Conservation (phyloP, 2,888 invertebrate genomes). For the Rhimphoctona megacephalus region DNA sequence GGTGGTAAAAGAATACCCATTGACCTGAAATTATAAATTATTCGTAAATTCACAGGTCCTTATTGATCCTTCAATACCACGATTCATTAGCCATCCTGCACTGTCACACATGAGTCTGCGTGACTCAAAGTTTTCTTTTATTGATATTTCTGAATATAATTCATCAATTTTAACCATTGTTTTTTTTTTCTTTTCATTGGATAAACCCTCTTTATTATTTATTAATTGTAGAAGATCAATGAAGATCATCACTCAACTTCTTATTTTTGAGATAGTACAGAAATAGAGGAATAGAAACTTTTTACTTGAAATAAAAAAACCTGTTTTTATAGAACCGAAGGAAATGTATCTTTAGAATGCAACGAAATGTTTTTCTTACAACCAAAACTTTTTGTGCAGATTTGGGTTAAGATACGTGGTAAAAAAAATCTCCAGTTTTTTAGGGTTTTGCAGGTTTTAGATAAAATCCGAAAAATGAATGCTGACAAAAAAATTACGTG, state of each 20-base stretch:
- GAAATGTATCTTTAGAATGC: no score
- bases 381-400: no score
- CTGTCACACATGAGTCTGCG: not conserved
- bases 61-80: not conserved
- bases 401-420: no score
- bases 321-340: no score
- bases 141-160: not conserved
- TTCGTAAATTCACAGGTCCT: not conserved
- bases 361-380: no score
- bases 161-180: not conserved
- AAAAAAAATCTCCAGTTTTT: no score
- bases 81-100: not conserved
- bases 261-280: not conserved
- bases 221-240: not conserved
- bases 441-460: no score
- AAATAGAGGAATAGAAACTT: not conserved
- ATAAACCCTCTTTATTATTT: not conserved
- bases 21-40: conserved; percentile 85
- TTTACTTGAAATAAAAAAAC: not conserved
- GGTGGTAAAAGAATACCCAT: conserved; percentile 89
- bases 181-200: not conserved
- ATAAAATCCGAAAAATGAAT: no score
- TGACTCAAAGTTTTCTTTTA: not conserved
- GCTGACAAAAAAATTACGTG: not conserved
- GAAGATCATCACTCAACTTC: not conserved